These are phyloP conservation scores for Actinernus sp. DNA, from an alignment of 92 coral and sea anemone species.

Conservation along the genomic window DNA sequence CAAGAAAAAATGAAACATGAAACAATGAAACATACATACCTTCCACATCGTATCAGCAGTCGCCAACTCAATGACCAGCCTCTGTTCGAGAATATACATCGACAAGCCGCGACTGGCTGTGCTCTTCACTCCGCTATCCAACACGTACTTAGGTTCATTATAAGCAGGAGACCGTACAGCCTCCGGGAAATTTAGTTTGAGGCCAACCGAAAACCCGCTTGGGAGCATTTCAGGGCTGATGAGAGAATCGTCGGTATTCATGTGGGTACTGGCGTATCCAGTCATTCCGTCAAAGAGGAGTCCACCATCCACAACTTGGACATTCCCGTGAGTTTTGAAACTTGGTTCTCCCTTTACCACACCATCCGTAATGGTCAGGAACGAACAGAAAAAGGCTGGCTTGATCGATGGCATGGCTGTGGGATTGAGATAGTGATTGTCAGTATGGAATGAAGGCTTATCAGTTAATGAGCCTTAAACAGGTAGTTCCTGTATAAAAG, in stretches of 20 bases:
- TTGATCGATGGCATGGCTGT: slow-evolving; percentile 74
- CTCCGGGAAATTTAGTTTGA: slow-evolving; percentile 79
- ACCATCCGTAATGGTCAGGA: slow-evolving; percentile 66
- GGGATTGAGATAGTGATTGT: not conserved
- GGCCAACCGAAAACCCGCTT: slow-evolving; percentile 82
- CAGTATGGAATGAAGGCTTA: not conserved
- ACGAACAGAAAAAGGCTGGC: slow-evolving; percentile 89
- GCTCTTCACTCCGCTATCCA: slow-evolving; percentile 92
- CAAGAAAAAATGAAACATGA: too few species aligned
- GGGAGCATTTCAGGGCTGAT: slow-evolving; percentile 73
- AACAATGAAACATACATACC: too few species aligned
- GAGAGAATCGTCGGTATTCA: slow-evolving; percentile 59
- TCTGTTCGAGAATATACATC: slow-evolving; percentile 81
- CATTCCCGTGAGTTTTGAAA: slow-evolving; percentile 74
- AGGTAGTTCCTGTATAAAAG: too few species aligned
- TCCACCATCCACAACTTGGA: slow-evolving; percentile 79
- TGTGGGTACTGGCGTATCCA: slow-evolving; percentile 70
- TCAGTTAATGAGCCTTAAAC: too few species aligned
- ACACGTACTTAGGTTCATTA: slow-evolving; percentile 65
- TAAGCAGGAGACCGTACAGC: slow-evolving; percentile 44
- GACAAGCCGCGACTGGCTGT: slow-evolving; percentile 82
- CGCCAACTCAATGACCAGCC: slow-evolving; percentile 76
- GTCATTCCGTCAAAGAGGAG: slow-evolving; percentile 86
- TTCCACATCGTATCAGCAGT: slow-evolving; percentile 80
- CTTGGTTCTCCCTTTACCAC: slow-evolving; percentile 72